Conservation (phyloP, 1,140 invertebrate species). For the Drosophila paulistorum region DNA sequence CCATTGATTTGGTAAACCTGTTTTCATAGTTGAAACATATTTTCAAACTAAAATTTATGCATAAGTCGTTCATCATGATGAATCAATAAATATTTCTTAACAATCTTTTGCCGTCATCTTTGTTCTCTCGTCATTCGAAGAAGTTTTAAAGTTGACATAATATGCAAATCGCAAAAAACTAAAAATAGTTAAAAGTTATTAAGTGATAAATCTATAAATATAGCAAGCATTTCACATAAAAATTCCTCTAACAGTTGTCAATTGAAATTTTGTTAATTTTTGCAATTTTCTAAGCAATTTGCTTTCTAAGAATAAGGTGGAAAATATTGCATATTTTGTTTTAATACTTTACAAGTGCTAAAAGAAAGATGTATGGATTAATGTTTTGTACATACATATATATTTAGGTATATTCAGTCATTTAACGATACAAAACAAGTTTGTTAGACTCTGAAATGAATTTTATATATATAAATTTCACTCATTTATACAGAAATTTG, state of each 20-base stretch:
- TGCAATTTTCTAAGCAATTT: background rate
- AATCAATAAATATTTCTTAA: slow-evolving; percentile 2
- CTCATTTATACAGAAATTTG: slow-evolving; percentile 7
- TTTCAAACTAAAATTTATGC: slow-evolving; percentile 1
- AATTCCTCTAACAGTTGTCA: too few relatives aligned
- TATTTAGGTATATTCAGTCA: slow-evolving; percentile 4
- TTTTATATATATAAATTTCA: slow-evolving; percentile 30
- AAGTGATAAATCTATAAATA: too few relatives aligned
- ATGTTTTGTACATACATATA: background rate
- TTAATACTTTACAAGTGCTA: background rate
- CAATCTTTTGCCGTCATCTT: background rate
- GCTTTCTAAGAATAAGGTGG: background rate
- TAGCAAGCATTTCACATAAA: too few relatives aligned
- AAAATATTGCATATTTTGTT: too few relatives aligned
- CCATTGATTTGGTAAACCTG: background rate
- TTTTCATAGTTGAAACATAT: background rate
- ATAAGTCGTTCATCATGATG: background rate
- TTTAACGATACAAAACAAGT: slow-evolving; percentile 17
- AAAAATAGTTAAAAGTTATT: background rate
- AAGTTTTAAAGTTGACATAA: background rate
- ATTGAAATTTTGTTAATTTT: too few relatives aligned
- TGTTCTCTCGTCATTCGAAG: background rate
- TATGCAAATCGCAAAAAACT: background rate
- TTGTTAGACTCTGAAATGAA: slow-evolving; percentile 4
- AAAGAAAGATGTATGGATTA: background rate